phyloP scores from a whole-genome alignment of 2,888 invertebrate genomes.

The Gasteruption jaculator region DNA sequence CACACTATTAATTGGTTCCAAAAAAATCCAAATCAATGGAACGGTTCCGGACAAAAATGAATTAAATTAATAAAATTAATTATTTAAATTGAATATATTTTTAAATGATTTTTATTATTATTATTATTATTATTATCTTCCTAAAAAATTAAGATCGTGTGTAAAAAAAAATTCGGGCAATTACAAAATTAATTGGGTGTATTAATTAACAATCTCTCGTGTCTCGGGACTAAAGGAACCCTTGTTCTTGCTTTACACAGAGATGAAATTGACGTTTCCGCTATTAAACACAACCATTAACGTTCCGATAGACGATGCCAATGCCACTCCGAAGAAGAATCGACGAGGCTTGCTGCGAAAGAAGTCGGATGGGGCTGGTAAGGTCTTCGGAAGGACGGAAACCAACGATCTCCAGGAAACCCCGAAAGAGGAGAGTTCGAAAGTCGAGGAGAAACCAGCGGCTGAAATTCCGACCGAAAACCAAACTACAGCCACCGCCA shows the following conservation, averaged over 20 bases:
- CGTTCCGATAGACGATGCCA: conserved; percentile 74
- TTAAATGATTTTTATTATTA: neutral
- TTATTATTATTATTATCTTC: no score
- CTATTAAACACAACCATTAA: conserved; percentile 77
- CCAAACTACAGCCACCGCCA: conserved; percentile 19
- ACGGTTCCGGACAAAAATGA: no score
- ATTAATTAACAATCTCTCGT: no score
- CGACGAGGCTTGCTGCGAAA: conserved; percentile 37
- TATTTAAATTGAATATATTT: neutral
- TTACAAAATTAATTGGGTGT: no score
- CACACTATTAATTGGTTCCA: no score
- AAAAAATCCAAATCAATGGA: no score
- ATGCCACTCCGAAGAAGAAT: conserved; percentile 52
- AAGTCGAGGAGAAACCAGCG: conserved; percentile 26
- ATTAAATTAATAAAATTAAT: conserved; percentile 2
- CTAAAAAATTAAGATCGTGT: no score
- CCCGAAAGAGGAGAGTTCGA: conserved; percentile 27
- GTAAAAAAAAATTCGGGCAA: no score
- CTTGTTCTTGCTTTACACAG: conserved; percentile 50
- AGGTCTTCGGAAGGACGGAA: conserved; percentile 15
- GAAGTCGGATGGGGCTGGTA: conserved; percentile 31
- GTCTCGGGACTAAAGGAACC: no score
- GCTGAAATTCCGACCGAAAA: conserved; percentile 19
- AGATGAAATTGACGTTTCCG: conserved; percentile 79
- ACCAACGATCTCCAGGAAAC: no score